Conservation (phyloP, 2,888 invertebrate genomes). For the Drosophila pullipes region DNA sequence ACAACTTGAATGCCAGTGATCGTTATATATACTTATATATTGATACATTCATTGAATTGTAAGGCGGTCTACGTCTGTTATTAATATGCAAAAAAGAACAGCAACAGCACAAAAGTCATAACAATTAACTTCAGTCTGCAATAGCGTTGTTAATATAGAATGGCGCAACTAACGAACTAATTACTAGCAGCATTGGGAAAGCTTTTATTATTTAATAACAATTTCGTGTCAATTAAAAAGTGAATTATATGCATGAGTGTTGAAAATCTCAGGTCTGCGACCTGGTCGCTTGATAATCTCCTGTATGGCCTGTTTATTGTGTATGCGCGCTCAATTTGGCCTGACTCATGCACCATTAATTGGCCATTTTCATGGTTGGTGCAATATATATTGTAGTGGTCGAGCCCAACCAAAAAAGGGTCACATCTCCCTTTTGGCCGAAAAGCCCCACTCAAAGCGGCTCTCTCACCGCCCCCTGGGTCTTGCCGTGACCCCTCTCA, state of each 20-base stretch:
- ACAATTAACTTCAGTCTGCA: constrained; percentile 39
- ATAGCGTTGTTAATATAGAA: constrained; percentile 2
- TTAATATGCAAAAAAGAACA: constrained; percentile 32
- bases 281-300: constrained; percentile 45
- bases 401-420: constrained; percentile 57
- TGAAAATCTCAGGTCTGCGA: constrained; percentile 28
- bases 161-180: constrained; percentile 40
- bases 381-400: constrained; percentile 50
- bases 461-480: constrained; percentile 1
- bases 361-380: constrained; percentile 75
- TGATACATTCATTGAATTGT: background rate
- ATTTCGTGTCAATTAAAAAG: constrained; percentile 65
- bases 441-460: constrained; percentile 41
- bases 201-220: constrained; percentile 53
- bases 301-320: constrained; percentile 57
- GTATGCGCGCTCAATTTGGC: constrained; percentile 70
- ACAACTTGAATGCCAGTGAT: constrained; percentile 21
- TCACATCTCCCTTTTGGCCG: constrained; percentile 56
- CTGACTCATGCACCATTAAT: constrained; percentile 78
- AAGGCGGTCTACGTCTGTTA: constrained; percentile 21
- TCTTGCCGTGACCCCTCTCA: constrained; percentile 64
- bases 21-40: background rate
- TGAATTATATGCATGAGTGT: constrained; percentile 29
- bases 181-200: constrained; percentile 33
- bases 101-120: background rate